A percentile compares a stretch with the other conserved stretches of the same genome.
Evolutionary conservation across 2,113 vertebrate genomes (phyloP).

Genomic region (Perca fluviatilis): DNA sequence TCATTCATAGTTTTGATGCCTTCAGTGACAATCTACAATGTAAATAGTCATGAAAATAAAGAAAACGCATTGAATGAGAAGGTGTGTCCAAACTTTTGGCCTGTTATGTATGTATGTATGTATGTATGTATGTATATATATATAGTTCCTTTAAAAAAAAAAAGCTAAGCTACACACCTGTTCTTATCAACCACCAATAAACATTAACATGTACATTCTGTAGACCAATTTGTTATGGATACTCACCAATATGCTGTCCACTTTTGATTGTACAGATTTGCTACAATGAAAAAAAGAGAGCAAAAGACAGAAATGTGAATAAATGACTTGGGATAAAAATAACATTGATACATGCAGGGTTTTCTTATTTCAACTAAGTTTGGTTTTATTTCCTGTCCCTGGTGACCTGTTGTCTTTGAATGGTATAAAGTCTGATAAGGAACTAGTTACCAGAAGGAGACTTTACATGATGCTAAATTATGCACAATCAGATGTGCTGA

Average conservation of each 20-base stretch:
- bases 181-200: not conserved
- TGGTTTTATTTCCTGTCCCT: not conserved
- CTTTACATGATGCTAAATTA: not conserved
- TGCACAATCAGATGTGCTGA: not conserved
- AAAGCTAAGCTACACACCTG: not conserved
- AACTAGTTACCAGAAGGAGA: not conserved
- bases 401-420: not conserved
- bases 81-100: too few species aligned
- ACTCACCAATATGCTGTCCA: slow-evolving; percentile 99
- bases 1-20: too few species aligned
- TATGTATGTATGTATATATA: too few species aligned
- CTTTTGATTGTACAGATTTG: slow-evolving; percentile 99
- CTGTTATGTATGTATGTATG: too few species aligned
- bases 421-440: not conserved
- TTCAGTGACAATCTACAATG: too few species aligned
- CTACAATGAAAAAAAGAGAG: slow-evolving; percentile 80
- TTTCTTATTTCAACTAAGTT: not conserved
- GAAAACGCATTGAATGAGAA: too few species aligned
- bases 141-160: not conserved
- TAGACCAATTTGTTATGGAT: not conserved
- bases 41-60: too few species aligned
- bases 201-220: not conserved
- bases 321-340: not conserved
- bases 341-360: not conserved
- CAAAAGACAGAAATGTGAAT: slow-evolving; percentile 20